phyloP scores from a whole-genome alignment of 1,140 invertebrate genomes.

The Nephotettix cincticeps region DNA sequence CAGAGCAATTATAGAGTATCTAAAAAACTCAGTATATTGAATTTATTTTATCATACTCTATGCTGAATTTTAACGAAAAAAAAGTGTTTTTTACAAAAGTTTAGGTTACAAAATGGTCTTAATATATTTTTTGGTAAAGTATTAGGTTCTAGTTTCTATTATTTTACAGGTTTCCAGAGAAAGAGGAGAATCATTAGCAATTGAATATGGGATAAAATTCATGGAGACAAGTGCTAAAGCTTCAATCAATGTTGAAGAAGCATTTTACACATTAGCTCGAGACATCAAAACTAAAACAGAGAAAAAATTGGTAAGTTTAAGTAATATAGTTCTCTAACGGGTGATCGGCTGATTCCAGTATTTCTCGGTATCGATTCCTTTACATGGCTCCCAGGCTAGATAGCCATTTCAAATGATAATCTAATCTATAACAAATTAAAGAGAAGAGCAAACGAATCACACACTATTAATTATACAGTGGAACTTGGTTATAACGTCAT shows the following conservation, averaged over 20 bases:
- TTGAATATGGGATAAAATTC: conserved; percentile 91
- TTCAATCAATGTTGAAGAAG: conserved; percentile 88
- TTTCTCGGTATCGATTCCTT: no score
- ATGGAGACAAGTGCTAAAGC: conserved; percentile 93
- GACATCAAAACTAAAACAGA: conserved; percentile 96
- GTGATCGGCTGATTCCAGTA: no score
- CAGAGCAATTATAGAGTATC: no score
- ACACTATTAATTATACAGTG: no score
- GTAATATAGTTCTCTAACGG: no score
- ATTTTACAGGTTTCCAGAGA: conserved; percentile 60
- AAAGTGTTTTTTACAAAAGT: not conserved
- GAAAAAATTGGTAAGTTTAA: conserved; percentile 92
- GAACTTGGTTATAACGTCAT: no score
- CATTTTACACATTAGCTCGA: conserved; percentile 89
- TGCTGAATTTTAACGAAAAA: no score
- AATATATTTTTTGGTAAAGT: not conserved
- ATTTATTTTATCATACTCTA: no score
- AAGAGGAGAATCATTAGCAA: conserved; percentile 71
- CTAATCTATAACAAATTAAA: no score
- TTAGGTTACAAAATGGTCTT: not conserved
- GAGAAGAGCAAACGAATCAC: no score
- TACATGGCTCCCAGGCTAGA: no score
- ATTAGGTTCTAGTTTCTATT: not conserved
- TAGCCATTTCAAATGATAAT: no score
- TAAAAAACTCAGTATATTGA: not conserved